Evolutionary conservation across 2,113 vertebrate species (phyloP), one percentile per base, ranked within the genome.

Genomic region (Anguilla rostrata): DNA sequence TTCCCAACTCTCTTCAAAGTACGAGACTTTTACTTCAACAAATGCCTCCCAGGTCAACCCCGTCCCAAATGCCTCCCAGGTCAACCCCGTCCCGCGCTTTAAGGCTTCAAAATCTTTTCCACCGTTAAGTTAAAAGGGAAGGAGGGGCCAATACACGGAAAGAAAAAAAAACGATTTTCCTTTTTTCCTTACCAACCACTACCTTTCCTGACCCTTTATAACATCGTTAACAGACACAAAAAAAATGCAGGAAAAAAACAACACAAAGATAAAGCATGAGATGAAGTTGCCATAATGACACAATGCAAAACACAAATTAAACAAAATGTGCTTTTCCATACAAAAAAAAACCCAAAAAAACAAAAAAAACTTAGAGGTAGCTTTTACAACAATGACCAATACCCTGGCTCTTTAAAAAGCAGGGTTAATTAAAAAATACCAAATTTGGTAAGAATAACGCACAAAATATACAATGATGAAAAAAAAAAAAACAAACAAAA

Each of bases 341-440:
- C 12, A 87, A 83, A 80, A 83, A 88, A 88, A 88, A 90, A 90
- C 82, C 78, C 82, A 88, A 88, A 88, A 90, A 90, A 89, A 87
- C 90, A 88, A 95, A 95, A 89, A 7, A 94, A 97, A 97, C 87
- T 94, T 96, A 98, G 98, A 99, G 98, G 98, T 99, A 99, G 98
- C 98, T 99, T 97, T 97, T 92, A 95, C 93, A 95, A 96, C 88
- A 92, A 96, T 85, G 84, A 92, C 91, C 93, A 92, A 94, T 95
- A 92, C 92, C 88, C 91, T 82, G 89, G 92, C 94, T 95, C 92
- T 94, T 95, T 87, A 79, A 85, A 84, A 92, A 93, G 94, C 94
- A 91, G 88, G 87, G 95, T 95, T 95, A 91, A 91, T 85, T 89
- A 94, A 84, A 87, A 87, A 94, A 95, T 93, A 96, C 96, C 94